Evolutionary conservation across 2,113 vertebrate species (phyloP), one percentile per base, ranked within the genome.

Genomic region (Epinephelus lanceolatus): DNA sequence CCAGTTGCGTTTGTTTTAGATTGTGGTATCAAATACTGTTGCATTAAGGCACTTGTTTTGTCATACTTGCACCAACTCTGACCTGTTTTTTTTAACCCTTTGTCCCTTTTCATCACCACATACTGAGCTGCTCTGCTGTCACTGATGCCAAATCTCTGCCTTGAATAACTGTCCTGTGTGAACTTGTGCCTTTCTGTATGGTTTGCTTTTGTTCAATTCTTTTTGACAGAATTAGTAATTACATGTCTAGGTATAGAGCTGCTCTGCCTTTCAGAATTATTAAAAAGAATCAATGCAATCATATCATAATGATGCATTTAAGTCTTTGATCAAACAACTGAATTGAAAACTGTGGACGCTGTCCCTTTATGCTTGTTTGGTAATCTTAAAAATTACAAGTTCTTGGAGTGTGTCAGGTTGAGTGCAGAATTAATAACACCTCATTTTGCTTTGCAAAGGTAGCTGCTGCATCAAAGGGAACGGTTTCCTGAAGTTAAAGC

Each of bases 111-210:
- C 52, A 15, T 37, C 5, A 14, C 17, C 23, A 27, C 49, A 27
- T 18, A 65, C 49, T 78, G 78, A 59, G 56, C 74, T 82, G 69
- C 74, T 81, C 18, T 55, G 18, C 17, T 47, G 45, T 55, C 73
- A 37, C 4, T 40, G 40, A 47, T 13, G 27, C 49, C 2, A 14
- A 40, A 17, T 6, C 14, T 21, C 27, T 21, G 51, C 19, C 45
- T 59, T 56, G 17, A 56, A 63, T 40, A 23, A 47, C 69, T 63
- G 14, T 56, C 12, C 42, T 45, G 42, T 60, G 13, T 66, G 65
- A 49, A 56, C 21, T 60, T 51, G 77, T 80, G 67, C 71, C 56
- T 85, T 76, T 40, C 55, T 56, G 11, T 60, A 65, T 12, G 47
- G 55, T 81, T 49, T 78, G 3, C 53, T 59, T 68, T 33, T 51